Evolutionary conservation across 2,113 vertebrate species (phyloP), one percentile per base, ranked within the genome.

Genomic region (Triplophysa siluroides): DNA sequence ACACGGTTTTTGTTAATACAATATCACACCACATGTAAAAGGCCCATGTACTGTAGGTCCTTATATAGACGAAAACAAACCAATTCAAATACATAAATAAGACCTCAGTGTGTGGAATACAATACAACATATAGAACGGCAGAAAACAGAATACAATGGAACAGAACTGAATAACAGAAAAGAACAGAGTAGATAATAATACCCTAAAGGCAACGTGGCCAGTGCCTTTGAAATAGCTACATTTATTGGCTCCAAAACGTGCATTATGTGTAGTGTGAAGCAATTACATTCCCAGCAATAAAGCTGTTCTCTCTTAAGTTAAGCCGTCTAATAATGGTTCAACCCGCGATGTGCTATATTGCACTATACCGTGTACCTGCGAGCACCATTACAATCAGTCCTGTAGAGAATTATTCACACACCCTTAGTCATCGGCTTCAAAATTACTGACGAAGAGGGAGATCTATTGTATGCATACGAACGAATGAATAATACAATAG

Each of bases 331-430:
- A 73, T 19, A 18, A 73, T 12, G 52, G 13, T 54, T 52, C 24
- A 50, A 47, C 47, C 23, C 16, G 33, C n/a, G 73, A 63, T 47
- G 58, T 75, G 56, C 33, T 72, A 50, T 54, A 18, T 50, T 70
- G 14, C 67, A 26, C 45, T 50, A 24, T 47, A 45, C 41, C 19
- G 1, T 41, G 26, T 43, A 26, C n/a, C 33, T 47, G 41, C 43
- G 41, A 63, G 29, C 60, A 76, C 24, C 61, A 16, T 7, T 54
- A 5, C 19, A 47, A 75, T 26, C 14, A 58, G 54, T 9, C 56
- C n/a, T 64, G 6, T 64, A 65, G 24, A 73, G 38, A 62, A 63
- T 47, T 13, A 63, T n/a, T n/a, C 23, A 45, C 10, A 63, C 29
- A 43, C 67, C 23, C 23, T 38, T 3, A 52, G 43, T 14, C 21